Conservation (phyloP, 2,113 vertebrate genomes). For the Athene noctua region DNA sequence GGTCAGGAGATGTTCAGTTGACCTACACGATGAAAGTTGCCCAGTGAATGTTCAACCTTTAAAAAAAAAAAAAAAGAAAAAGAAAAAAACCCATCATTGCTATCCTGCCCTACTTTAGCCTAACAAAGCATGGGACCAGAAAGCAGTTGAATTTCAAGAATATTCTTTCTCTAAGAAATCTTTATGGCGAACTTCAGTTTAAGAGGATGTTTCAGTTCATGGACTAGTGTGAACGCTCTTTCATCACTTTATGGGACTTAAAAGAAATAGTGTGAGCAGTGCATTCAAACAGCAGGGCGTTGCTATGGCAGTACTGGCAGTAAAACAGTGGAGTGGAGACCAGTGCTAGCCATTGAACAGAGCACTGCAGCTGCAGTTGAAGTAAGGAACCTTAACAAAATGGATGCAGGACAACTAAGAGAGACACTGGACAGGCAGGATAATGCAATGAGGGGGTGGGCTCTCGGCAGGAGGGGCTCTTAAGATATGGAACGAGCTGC, state of each 20-base stretch:
- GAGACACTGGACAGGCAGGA: too few relatives aligned
- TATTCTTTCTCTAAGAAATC: neutral
- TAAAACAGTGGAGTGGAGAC: neutral
- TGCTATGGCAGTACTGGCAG: neutral
- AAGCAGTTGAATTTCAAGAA: neutral
- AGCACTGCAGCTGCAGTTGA: neutral
- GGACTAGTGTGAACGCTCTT: neutral
- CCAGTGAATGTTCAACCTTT: neutral
- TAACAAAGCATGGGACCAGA: neutral
- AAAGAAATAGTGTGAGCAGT: neutral
- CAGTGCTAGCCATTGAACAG: neutral
- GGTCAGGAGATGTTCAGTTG: neutral
- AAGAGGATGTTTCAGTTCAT: neutral
- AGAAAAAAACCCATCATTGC: rapidly evolving
- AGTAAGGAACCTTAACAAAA: too few relatives aligned
- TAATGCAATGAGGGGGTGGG: too few relatives aligned
- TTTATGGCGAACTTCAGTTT: neutral
- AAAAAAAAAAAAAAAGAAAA: neutral
- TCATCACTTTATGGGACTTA: neutral
- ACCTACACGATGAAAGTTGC: neutral
- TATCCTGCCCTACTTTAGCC: neutral
- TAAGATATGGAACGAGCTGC: too few relatives aligned
- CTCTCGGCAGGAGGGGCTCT: too few relatives aligned
- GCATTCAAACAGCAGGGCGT: neutral
- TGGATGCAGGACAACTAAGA: too few relatives aligned